phyloP scores from a whole-genome alignment of 2,113 vertebrate species.

The Otis tarda region DNA sequence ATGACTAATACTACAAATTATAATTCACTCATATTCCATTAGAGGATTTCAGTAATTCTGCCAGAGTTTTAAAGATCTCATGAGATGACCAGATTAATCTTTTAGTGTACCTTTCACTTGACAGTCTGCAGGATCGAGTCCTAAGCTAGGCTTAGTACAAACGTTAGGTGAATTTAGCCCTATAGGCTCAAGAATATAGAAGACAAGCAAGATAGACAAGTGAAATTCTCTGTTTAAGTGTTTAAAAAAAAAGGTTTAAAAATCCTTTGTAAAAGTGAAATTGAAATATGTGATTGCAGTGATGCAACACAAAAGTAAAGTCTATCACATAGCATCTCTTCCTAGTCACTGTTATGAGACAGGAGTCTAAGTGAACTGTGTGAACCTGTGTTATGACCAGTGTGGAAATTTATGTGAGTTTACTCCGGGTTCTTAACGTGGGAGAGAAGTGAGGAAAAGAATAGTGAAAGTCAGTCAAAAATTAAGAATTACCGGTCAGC shows the following conservation, averaged over 20 bases:
- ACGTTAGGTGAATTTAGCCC: neutral
- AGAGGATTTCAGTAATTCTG: neutral
- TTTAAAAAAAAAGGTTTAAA: neutral
- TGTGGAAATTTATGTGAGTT: neutral
- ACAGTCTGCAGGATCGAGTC: neutral
- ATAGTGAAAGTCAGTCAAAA: neutral
- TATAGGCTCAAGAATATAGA: neutral
- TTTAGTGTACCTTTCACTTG: neutral
- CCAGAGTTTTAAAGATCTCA: neutral
- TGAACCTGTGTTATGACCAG: neutral
- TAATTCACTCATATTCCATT: neutral
- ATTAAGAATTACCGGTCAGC: neutral
- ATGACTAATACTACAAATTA: neutral
- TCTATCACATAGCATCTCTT: neutral
- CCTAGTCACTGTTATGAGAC: neutral
- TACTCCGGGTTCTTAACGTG: neutral
- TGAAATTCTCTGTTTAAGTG: neutral
- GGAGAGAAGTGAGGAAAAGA: neutral
- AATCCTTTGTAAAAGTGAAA: neutral
- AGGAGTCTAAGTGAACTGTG: neutral
- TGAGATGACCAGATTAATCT: neutral
- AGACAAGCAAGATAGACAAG: fast-evolving
- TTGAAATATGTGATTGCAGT: neutral
- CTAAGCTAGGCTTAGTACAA: neutral
- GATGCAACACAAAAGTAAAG: neutral